Percentiles rank a stretch among this genome's conserved stretches.
Conservation (phyloP, 2,888 invertebrate species). For the Micoletzkya japonica region DNA sequence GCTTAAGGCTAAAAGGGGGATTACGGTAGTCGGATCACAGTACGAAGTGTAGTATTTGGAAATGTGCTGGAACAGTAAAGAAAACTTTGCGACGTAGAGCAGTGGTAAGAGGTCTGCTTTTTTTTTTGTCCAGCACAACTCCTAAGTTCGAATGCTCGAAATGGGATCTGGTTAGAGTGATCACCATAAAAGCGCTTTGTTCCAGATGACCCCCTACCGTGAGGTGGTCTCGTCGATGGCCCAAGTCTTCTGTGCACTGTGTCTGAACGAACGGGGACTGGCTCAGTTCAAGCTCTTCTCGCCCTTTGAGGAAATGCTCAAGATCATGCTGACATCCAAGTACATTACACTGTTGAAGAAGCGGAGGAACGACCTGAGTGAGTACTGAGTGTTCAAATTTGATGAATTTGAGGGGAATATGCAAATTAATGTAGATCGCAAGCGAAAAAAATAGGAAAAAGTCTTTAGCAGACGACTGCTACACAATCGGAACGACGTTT, state of each 20-base stretch:
- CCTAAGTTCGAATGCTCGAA: not conserved
- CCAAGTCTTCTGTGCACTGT: constrained; percentile 83
- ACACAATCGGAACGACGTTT: constrained; percentile 83
- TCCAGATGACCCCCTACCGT: constrained; percentile 69
- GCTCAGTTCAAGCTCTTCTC: constrained; percentile 78
- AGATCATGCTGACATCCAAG: constrained; percentile 78
- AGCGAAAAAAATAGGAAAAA: not conserved
- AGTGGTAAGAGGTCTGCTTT: not conserved
- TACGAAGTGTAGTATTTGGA: not conserved
- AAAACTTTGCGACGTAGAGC: not conserved
- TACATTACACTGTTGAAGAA: constrained; percentile 84
- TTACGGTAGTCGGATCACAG: not conserved
- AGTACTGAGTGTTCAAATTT: constrained; percentile 43
- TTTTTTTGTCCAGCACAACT: not conserved
- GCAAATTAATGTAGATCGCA: too few species aligned
- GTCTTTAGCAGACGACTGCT: constrained; percentile 73
- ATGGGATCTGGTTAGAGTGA: not conserved
- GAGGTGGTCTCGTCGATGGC: constrained; percentile 79
- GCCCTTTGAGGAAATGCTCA: constrained; percentile 81
- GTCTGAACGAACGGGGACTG: constrained; percentile 80
- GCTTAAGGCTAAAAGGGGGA: not conserved
- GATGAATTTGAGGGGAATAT: not conserved
- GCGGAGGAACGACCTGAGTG: constrained; percentile 74
- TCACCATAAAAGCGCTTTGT: not conserved
- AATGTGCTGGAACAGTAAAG: not conserved